Evolutionary conservation across 1,140 invertebrate species (phyloP).

Genomic region (Drosophila grimshawi): DNA sequence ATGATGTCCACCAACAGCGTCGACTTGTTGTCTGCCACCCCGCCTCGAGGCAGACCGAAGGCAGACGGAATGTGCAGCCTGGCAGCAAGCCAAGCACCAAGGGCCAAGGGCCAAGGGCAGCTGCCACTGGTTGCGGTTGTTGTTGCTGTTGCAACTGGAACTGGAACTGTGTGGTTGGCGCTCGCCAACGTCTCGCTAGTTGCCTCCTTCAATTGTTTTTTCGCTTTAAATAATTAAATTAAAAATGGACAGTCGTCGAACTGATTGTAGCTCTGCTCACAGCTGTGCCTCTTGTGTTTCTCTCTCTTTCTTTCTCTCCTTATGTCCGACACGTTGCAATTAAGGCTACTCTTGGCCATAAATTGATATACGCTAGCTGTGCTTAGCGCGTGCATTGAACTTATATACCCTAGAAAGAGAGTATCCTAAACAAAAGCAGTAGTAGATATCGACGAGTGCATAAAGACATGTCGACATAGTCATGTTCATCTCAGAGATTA

Average conservation of each 20-base stretch:
- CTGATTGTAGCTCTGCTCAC: constrained; percentile 61
- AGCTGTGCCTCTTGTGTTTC: neutral
- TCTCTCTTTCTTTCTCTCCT: neutral
- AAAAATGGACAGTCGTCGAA: constrained; percentile 68
- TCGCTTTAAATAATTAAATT: constrained; percentile 82
- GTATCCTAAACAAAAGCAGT: neutral
- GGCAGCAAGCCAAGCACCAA: constrained; percentile 38
- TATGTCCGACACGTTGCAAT: constrained; percentile 59
- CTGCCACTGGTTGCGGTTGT: constrained; percentile 3
- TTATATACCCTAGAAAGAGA: neutral
- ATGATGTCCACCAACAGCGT: constrained; percentile 1
- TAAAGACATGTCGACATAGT: too few species aligned
- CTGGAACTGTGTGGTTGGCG: constrained; percentile 27
- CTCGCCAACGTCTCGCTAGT: constrained; percentile 12
- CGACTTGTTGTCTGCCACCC: constrained; percentile 33
- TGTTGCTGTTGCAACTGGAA: neutral
- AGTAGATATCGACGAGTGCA: too few species aligned
- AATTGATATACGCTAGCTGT: neutral
- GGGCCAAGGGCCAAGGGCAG: constrained; percentile 46
- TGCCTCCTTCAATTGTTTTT: constrained; percentile 72
- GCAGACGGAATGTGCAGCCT: constrained; percentile 8
- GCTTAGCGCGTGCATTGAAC: constrained; percentile 56
- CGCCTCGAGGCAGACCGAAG: too few species aligned
- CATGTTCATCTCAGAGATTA: too few species aligned
- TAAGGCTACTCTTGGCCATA: constrained; percentile 51